Base-by-base conservation (phyloP, 2,797 vertebrate species). In the Sphenodon punctatus region DNA sequence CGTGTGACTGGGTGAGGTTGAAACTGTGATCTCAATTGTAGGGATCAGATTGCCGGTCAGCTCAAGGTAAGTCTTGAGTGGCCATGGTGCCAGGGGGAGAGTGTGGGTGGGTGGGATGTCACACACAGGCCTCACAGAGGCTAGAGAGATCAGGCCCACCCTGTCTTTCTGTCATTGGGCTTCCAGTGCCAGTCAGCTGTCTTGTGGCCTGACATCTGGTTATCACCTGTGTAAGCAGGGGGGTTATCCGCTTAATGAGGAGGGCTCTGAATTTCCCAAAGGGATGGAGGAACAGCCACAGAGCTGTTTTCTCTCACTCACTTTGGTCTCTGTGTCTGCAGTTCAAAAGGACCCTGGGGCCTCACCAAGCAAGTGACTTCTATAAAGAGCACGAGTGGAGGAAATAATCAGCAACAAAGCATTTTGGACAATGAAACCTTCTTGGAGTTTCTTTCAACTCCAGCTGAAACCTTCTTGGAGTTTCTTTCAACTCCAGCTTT, bases 191-290 rank as follows among this genome's bases (percentile, higher is more conserved):
- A 9, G 4, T 73, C 75, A 75, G 80, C 71, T 55, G 16, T 51
- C 75, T 84, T 49, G 20, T 10, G 39, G 73, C n/a, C 30, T 80
- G 75, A 88, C 87, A 88, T 53, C 68, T 42, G 78, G 88, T 82
- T 84, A 22, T 83, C 87, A 89, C 87, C 90, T 87, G 84, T 78
- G 53, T 60, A 79, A 90, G 83, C 78, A 90, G 41, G 1, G 32
- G 34, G 41, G 72, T 64, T 78, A 36, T 25, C 60, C 72, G 70
- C 53, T 83, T 70, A 51, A 76, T 53, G 58, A 82, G 45, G 41
- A 69, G 25, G 36, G 38, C 67, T 65, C 67, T n/a, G 45, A 27
- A 88, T 63, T 39, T 41, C 36, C 60, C 46, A 36, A 48, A 23
- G 30, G 58, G 78, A 66, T 1, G 22, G 74, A 70, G 41, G 70